Base-by-base conservation (phyloP, 1,140 invertebrate genomes). In the Hycleus cichorii region DNA sequence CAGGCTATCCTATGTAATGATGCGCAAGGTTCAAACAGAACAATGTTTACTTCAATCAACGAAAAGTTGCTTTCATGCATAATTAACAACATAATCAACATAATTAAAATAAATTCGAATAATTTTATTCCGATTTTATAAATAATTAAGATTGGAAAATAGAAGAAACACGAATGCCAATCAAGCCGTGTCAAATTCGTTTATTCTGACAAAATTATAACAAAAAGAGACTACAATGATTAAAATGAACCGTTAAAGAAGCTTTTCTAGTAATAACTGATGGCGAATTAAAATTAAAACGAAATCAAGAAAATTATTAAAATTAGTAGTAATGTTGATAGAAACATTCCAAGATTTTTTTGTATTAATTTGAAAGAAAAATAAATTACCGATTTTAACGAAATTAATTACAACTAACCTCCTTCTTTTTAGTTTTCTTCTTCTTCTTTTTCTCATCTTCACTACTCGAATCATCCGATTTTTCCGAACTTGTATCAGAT, bases 1-100 rank as follows among this genome's bases (percentile, higher is more conserved):
- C 76, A 78, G 78, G 79, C 78, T 81, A 81, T 80, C 80, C 80
- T 81, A 81, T 80, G 77, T 79, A 80, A 80, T 80, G 79, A 79
- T 78, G 79, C 78, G 79, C 78, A 80, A 69, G 77, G 79, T 80
- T 80, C 78, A 81, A 80, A 81, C 78, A 81, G 77, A 78, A 81
- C 78, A 80, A 80, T 78, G 78, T 80, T 74, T 72, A 71, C 69
- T 69, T 68, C 62, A 50, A 60, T 66, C 49, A 64, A 63, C 57
- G 62, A 64, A 67, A 65, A 62, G 46, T 56, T 60, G 59, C 59
- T 48, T 47, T 32, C 63, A 62, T 63, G 64, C 60, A 58, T 49
- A 49, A 49, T 32, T 24, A 57, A 44, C 43, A 49, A 8, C 47
- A 54, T 3, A 10, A 54, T 18, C 18, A 52, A 47, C 53, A 27